phyloP scores from a whole-genome alignment of 2,797 vertebrate species.

The Crocidura indochinensis region DNA sequence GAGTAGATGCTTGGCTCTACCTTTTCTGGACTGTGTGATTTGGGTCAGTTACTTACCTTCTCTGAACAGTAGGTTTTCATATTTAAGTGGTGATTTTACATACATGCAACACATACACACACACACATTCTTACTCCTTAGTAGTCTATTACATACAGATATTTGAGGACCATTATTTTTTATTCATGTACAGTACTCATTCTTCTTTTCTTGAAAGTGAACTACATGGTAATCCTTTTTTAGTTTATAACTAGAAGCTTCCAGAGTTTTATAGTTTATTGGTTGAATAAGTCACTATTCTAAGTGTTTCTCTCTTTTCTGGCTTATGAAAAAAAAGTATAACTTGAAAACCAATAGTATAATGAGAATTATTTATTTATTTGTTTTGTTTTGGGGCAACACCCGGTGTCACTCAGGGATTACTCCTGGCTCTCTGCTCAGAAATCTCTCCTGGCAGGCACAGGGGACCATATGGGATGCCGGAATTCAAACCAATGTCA shows the following conservation, averaged over 20 bases:
- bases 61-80: constrained; percentile 5
- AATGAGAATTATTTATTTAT: neutral
- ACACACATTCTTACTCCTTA: neutral
- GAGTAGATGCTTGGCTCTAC: constrained; percentile 15
- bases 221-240: neutral
- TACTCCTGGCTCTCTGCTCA: too few relatives aligned
- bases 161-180: neutral
- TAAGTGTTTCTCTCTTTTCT: constrained; percentile 43
- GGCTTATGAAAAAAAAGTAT: neutral
- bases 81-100: neutral
- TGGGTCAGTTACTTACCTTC: neutral
- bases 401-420: neutral
- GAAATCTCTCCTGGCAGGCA: too few relatives aligned
- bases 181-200: neutral
- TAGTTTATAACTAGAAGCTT: constrained; percentile 15
- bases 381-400: neutral
- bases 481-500: too few relatives aligned
- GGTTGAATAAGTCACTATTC: neutral
- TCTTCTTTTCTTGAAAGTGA: neutral
- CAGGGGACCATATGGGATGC: too few relatives aligned
- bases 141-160: neutral
- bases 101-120: neutral
- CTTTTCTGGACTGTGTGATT: neutral
- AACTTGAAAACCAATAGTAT: neutral
- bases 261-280: constrained; percentile 15